A percentile compares a stretch with the other conserved stretches of the same genome.
Evolutionary conservation across 2,888 invertebrate genomes (phyloP).

Genomic region (Piscicola geometra): DNA sequence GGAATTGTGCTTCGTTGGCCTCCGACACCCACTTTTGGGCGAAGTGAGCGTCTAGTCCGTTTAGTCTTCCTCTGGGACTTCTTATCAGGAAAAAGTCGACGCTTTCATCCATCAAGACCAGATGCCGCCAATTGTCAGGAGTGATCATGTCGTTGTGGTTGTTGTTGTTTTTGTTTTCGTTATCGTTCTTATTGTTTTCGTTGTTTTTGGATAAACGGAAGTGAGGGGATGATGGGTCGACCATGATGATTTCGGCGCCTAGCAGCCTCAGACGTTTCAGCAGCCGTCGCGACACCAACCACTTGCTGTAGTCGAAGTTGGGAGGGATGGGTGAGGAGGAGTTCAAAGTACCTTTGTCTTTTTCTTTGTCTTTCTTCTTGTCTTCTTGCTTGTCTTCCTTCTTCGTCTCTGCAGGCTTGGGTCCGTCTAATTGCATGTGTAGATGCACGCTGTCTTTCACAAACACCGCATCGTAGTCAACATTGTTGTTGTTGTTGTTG

Average conservation of each 20-base stretch:
- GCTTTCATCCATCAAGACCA: constrained; percentile 34
- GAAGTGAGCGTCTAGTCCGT: constrained; percentile 18
- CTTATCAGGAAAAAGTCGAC: constrained; percentile 34
- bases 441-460: neutral
- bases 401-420: too few species aligned
- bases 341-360: too few species aligned
- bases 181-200: too few species aligned
- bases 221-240: neutral
- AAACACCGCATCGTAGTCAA: neutral
- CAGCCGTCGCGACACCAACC: constrained; percentile 26
- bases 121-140: constrained; percentile 34
- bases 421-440: neutral
- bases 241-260: constrained; percentile 22
- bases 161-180: neutral
- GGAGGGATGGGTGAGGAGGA: neutral
- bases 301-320: neutral
- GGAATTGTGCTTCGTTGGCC: neutral
- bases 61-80: constrained; percentile 27
- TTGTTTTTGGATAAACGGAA: neutral
- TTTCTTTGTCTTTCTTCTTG: too few species aligned
- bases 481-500: too few species aligned
- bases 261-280: constrained; percentile 24
- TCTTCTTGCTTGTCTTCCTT: too few species aligned
- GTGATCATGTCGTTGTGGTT: neutral
- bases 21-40: constrained; percentile 10